Percentiles rank a stretch among this genome's conserved stretches.
Conservation (phyloP, 37 sponge, comb jelly and placozoan species). For the Spongilla lacustris region DNA sequence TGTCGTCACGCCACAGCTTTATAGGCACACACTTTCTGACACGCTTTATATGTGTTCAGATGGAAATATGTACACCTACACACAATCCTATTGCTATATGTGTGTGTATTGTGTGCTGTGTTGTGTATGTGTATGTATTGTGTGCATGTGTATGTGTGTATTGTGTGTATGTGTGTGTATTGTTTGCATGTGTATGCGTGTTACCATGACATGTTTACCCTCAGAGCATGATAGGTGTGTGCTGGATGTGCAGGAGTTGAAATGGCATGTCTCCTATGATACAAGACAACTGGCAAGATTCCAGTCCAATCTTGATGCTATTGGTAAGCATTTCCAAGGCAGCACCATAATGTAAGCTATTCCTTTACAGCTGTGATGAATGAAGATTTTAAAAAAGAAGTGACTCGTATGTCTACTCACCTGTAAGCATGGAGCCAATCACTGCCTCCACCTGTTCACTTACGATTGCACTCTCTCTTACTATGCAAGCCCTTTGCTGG, state of each 20-base stretch:
- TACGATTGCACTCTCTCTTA: background rate
- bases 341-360: background rate
- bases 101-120: too few relatives aligned
- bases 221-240: slow-evolving; percentile 68
- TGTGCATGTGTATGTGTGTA: background rate
- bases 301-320: slow-evolving; percentile 12
- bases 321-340: slow-evolving; percentile 4
- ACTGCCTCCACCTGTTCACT: background rate
- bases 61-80: too few relatives aligned
- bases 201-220: too few relatives aligned
- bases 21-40: too few relatives aligned
- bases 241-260: slow-evolving; percentile 60
- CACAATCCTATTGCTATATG: too few relatives aligned
- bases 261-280: slow-evolving; percentile 49
- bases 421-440: background rate
- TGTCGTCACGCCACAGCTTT: too few relatives aligned
- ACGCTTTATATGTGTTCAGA: too few relatives aligned
- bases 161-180: background rate
- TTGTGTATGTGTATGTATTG: background rate
- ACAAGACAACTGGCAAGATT: slow-evolving; percentile 15
- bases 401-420: background rate
- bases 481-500: slow-evolving; percentile 24
- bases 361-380: slow-evolving; percentile 23
- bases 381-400: slow-evolving; percentile 44
- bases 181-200: background rate